phyloP scores from a whole-genome alignment of 2,888 invertebrate genomes.

The Drosophila mulleri region DNA sequence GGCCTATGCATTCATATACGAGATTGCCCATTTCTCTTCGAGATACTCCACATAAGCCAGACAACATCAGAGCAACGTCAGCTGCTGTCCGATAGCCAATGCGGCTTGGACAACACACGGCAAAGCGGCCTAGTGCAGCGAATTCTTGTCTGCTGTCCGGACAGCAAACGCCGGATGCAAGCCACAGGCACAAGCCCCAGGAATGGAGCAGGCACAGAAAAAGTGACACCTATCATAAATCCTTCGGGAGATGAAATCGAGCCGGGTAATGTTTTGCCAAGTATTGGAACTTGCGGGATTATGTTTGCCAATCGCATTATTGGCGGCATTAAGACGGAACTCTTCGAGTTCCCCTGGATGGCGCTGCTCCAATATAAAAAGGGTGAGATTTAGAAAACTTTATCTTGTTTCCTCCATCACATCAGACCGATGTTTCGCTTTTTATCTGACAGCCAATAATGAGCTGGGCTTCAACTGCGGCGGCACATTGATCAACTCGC shows the following conservation, averaged over 20 bases:
- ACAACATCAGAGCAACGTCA: conserved; percentile 45
- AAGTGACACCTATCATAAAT: background rate
- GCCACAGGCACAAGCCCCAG: background rate
- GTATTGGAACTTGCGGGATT: conserved; percentile 86
- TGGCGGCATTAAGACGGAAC: conserved; percentile 87
- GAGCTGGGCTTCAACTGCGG: conserved; percentile 88
- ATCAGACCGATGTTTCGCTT: background rate
- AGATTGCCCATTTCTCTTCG: conserved; percentile 67
- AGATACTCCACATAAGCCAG: conserved; percentile 52
- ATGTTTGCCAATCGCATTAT: conserved; percentile 87
- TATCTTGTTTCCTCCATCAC: background rate
- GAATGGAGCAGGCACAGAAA: background rate
- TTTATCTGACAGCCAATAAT: conserved; percentile 19
- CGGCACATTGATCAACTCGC: conserved; percentile 88
- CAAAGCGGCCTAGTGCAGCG: conserved; percentile 63
- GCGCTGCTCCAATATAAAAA: conserved; percentile 85
- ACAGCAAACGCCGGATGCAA: conserved; percentile 33
- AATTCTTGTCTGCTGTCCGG: conserved; percentile 87
- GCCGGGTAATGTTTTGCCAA: conserved; percentile 84
- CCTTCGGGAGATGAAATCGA: conserved; percentile 10
- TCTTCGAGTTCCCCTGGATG: conserved; percentile 88
- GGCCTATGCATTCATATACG: conserved; percentile 77
- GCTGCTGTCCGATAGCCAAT: conserved; percentile 86
- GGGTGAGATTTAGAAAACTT: conserved; percentile 61
- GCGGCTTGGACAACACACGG: conserved; percentile 87